phyloP scores from a whole-genome alignment of 2,113 vertebrate genomes.

The Channa maculata region DNA sequence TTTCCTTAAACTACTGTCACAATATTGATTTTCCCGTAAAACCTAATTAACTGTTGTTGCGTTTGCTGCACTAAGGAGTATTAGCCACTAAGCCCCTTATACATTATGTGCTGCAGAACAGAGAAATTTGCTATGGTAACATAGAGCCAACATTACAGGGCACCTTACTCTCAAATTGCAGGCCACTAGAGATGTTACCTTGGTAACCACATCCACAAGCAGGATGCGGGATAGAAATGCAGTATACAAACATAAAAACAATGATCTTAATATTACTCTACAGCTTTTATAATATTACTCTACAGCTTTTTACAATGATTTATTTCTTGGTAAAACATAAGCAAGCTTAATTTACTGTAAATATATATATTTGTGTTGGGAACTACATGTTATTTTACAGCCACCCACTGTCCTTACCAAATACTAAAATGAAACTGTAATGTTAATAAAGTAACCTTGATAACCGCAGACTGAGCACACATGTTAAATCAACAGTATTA shows the following conservation, averaged over 20 bases:
- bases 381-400: background rate
- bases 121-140: constrained; percentile 72
- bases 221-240: constrained; percentile 60
- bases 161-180: constrained; percentile 75
- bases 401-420: background rate
- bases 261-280: constrained; percentile 5
- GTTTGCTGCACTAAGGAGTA: constrained; percentile 60
- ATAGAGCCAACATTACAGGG: constrained; percentile 71
- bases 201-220: constrained; percentile 80
- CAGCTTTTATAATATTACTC: background rate
- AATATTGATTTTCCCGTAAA: constrained; percentile 73
- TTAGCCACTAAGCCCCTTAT: constrained; percentile 58
- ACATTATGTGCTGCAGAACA: constrained; percentile 49
- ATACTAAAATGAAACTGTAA: background rate
- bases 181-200: constrained; percentile 82
- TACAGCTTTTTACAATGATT: background rate
- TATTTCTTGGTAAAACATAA: background rate
- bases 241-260: constrained; percentile 56
- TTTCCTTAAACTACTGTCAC: constrained; percentile 56
- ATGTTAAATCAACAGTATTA: constrained; percentile 39
- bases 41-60: constrained; percentile 70
- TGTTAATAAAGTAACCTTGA: constrained; percentile 10
- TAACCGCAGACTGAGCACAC: constrained; percentile 22
- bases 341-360: background rate
- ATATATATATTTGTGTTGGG: background rate